These are phyloP conservation scores for Matsumyia berberina DNA, from an alignment of 2,888 invertebrate species.

Conservation along the genomic window DNA sequence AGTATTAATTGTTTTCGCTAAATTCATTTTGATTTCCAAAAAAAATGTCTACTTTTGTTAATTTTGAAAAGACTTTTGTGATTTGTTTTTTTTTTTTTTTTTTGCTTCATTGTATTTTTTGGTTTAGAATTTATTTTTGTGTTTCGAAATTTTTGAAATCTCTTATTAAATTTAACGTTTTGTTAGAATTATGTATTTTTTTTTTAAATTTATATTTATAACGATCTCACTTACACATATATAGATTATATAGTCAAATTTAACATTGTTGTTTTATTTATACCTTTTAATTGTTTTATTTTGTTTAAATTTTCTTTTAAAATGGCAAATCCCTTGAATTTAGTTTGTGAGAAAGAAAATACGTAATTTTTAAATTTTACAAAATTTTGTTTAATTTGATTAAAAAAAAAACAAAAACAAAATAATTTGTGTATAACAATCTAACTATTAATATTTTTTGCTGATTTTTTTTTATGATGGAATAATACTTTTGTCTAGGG, in stretches of 20 bases:
- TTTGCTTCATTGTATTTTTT: slow-evolving; percentile 52
- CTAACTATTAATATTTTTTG: slow-evolving; percentile 56
- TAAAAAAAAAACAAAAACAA: slow-evolving; percentile 45
- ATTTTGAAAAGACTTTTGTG: slow-evolving; percentile 44
- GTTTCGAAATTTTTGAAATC: slow-evolving; percentile 23
- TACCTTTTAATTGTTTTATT: slow-evolving; percentile 26
- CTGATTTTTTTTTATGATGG: slow-evolving; percentile 2
- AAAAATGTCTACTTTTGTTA: slow-evolving; percentile 33
- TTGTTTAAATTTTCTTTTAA: slow-evolving; percentile 23
- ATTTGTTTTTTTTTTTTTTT: slow-evolving; percentile 51
- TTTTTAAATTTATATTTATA: slow-evolving; percentile 41
- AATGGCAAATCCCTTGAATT: slow-evolving; percentile 37
- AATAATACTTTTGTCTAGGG: slow-evolving; percentile 15
- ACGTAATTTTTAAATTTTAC: slow-evolving; percentile 5
- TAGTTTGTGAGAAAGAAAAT: slow-evolving; percentile 32
- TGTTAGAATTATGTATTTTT: slow-evolving; percentile 42
- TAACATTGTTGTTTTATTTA: slow-evolving; percentile 69
- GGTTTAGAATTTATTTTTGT: slow-evolving; percentile 40
- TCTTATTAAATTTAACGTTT: slow-evolving; percentile 32
- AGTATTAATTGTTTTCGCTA: slow-evolving; percentile 52
- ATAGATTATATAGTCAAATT: slow-evolving; percentile 77
- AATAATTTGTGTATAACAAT: slow-evolving; percentile 50
- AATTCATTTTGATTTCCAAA: slow-evolving; percentile 45
- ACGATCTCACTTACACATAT: slow-evolving; percentile 58
- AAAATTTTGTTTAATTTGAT: slow-evolving; percentile 22